Evolutionary conservation across 2,888 invertebrate species (phyloP).

Genomic region (Pocota personata): DNA sequence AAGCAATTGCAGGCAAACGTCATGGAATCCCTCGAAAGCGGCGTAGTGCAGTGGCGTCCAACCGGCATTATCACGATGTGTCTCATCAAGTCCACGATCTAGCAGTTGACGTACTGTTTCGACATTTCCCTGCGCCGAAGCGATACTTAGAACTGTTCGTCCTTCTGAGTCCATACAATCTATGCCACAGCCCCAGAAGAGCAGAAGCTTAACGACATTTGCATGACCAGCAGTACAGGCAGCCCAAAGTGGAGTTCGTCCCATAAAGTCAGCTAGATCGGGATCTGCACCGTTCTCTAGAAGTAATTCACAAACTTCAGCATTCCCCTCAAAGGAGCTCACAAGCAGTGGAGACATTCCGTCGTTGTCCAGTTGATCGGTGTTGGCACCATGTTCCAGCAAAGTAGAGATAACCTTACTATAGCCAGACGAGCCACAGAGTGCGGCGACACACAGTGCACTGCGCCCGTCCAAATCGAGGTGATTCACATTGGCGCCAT

Average conservation of each 20-base stretch:
- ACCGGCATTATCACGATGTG: constrained; percentile 95
- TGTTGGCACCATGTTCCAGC: constrained; percentile 91
- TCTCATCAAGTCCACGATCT: constrained; percentile 93
- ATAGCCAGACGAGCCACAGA: constrained; percentile 91
- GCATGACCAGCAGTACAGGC: constrained; percentile 97
- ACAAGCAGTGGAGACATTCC: constrained; percentile 94
- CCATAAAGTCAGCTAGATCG: constrained; percentile 92
- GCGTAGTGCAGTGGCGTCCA: constrained; percentile 99
- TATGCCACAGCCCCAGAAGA: constrained; percentile 98
- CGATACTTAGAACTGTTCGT: constrained; percentile 93
- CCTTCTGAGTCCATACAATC: constrained; percentile 98
- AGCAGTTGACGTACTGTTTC: constrained; percentile 95
- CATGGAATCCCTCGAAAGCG: constrained; percentile 91
- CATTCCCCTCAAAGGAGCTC: constrained; percentile 96
- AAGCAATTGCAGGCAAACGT: constrained; percentile 83
- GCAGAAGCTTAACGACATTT: constrained; percentile 90
- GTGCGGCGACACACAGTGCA: constrained; percentile 93
- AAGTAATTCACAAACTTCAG: constrained; percentile 95
- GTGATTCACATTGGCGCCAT: constrained; percentile 92
- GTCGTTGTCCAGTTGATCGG: constrained; percentile 92
- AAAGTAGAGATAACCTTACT: constrained; percentile 88
- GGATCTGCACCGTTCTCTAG: constrained; percentile 96
- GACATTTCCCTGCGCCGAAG: constrained; percentile 93
- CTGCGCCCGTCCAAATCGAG: constrained; percentile 94
- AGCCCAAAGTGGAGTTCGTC: constrained; percentile 94